Conservation (phyloP, 2,113 vertebrate genomes). For the Apteryx owenii region DNA sequence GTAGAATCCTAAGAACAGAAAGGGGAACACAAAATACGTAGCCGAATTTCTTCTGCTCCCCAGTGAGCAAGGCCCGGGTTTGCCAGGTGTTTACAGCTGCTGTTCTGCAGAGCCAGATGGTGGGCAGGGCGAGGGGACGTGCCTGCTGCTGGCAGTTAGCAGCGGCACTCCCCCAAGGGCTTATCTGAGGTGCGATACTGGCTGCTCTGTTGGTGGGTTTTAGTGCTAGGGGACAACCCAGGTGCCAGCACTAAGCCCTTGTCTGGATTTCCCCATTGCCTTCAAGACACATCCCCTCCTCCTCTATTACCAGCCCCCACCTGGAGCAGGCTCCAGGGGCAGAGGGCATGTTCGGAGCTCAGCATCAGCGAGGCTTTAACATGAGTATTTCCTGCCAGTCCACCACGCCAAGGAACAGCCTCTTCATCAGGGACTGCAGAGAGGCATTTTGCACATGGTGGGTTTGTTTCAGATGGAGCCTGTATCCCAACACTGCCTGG, state of each 20-base stretch:
- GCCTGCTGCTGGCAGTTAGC: neutral
- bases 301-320: neutral
- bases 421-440: neutral
- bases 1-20: neutral
- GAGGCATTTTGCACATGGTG: neutral
- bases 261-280: neutral
- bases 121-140: neutral
- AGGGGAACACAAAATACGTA: neutral
- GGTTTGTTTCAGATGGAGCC: neutral
- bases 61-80: neutral
- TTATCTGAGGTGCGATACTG: fast-evolving
- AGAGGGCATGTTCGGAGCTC: neutral
- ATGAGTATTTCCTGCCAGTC: neutral
- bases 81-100: conserved; percentile 20
- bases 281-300: neutral
- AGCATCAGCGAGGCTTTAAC: neutral
- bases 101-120: neutral
- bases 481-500: neutral
- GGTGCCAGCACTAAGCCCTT: conserved; percentile 2
- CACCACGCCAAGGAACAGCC: neutral
- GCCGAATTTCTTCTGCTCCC: neutral
- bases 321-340: neutral
- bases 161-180: neutral
- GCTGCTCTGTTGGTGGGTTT: neutral
- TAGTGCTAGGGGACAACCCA: neutral